These are phyloP conservation scores for Sinocyclocheilus maitianheensis DNA, from an alignment of 2,113 vertebrate genomes.

Conservation along the genomic window DNA sequence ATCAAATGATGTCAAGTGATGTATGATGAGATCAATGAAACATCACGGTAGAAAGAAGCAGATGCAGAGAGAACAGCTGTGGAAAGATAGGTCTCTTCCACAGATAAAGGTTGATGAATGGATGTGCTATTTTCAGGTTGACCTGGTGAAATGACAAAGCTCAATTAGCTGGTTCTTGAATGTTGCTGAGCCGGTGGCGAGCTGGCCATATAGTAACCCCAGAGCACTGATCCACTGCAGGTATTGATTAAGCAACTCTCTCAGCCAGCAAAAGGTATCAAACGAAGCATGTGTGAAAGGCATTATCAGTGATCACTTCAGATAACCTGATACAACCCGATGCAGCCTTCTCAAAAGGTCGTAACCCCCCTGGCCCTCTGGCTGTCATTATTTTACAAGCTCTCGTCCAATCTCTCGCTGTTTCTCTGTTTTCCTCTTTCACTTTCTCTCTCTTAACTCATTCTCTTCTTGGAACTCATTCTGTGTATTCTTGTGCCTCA, in stretches of 20 bases:
- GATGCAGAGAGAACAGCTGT: slow-evolving; percentile 37
- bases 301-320: slow-evolving; percentile 78
- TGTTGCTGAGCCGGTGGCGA: slow-evolving; percentile 60
- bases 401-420: slow-evolving; percentile 2
- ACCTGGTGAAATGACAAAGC: slow-evolving; percentile 65
- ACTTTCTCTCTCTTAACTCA: background rate
- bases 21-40: slow-evolving; percentile 28
- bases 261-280: slow-evolving; percentile 68
- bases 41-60: slow-evolving; percentile 29
- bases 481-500: background rate
- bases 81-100: slow-evolving; percentile 53
- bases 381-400: slow-evolving; percentile 61
- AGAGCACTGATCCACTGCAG: slow-evolving; percentile 70
- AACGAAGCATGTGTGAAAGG: slow-evolving; percentile 76
- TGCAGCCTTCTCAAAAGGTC: slow-evolving; percentile 69
- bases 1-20: background rate
- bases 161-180: slow-evolving; percentile 69
- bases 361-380: slow-evolving; percentile 66
- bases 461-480: background rate
- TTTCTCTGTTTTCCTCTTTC: slow-evolving; percentile 13
- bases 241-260: slow-evolving; percentile 75
- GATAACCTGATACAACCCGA: slow-evolving; percentile 77
- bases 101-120: slow-evolving; percentile 65
- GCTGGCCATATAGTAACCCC: slow-evolving; percentile 73
- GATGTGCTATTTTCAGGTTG: slow-evolving; percentile 62